Evolutionary conservation across 2,797 vertebrate genomes (phyloP).

Genomic region (Melanotaenia parkinsoni): DNA sequence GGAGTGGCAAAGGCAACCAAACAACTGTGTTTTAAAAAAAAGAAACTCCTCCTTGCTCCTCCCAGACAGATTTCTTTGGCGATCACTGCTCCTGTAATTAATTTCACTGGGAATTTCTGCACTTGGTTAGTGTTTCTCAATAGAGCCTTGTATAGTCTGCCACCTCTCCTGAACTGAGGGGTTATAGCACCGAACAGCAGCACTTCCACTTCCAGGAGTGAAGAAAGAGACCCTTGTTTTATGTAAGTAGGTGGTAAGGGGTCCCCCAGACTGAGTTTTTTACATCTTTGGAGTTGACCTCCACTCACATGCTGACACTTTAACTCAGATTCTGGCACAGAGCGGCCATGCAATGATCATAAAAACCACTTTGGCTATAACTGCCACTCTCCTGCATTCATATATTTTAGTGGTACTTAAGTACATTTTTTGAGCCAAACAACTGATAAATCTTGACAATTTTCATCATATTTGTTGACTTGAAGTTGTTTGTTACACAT

Average conservation of each 20-base stretch:
- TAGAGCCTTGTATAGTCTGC: constrained; percentile 59
- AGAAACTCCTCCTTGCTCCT: background rate
- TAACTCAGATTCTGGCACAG: background rate
- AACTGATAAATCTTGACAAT: background rate
- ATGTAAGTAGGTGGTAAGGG: constrained; percentile 19
- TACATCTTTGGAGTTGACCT: constrained; percentile 35
- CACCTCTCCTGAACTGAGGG: constrained; percentile 48
- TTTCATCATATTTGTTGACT: background rate
- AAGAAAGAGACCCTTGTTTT: constrained; percentile 69
- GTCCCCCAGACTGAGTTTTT: constrained; percentile 36
- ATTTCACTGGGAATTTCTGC: constrained; percentile 73
- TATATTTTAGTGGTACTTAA: background rate
- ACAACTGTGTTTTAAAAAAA: constrained; percentile 16
- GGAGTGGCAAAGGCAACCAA: constrained; percentile 41
- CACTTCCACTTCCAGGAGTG: constrained; percentile 26
- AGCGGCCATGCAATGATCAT: background rate
- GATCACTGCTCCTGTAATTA: constrained; percentile 67
- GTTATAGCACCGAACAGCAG: constrained; percentile 32
- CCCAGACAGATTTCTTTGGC: constrained; percentile 51
- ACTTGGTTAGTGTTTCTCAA: constrained; percentile 53
- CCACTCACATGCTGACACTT: constrained; percentile 18
- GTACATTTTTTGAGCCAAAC: background rate
- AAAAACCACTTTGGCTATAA: background rate
- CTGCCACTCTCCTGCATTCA: too few relatives aligned
- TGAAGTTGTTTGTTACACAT: background rate